Conservation (phyloP, 1,140 invertebrate genomes). For the Ceratitis capitata region DNA sequence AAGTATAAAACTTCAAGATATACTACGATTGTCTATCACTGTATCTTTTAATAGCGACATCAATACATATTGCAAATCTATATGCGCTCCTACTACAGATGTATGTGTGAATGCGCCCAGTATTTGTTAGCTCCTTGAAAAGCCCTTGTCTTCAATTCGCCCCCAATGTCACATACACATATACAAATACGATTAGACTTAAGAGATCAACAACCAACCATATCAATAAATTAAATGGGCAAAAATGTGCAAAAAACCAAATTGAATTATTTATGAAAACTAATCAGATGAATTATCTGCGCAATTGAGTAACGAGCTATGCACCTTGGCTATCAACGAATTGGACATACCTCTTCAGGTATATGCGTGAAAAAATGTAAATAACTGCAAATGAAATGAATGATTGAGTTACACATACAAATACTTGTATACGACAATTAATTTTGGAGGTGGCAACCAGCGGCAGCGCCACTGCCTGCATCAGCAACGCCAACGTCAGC, state of each 20-base stretch:
- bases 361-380: neutral
- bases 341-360: neutral
- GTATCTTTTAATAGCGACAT: too few relatives aligned
- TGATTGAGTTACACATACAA: neutral
- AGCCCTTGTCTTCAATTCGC: neutral
- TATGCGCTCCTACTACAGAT: too few relatives aligned
- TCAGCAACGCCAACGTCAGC: too few relatives aligned
- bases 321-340: neutral
- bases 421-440: neutral
- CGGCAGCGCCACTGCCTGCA: neutral
- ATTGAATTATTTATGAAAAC: neutral
- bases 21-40: too few relatives aligned
- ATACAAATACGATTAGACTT: neutral
- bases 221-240: neutral
- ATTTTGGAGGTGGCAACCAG: neutral
- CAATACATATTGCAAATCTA: too few relatives aligned
- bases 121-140: neutral
- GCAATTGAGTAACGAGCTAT: neutral
- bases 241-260: neutral
- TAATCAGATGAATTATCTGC: neutral
- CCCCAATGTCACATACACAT: neutral
- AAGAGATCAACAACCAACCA: neutral
- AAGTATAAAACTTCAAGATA: too few relatives aligned
- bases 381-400: neutral
- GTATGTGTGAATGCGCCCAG: neutral